Percentiles rank a stretch among this genome's conserved stretches.
Evolutionary conservation across 2,797 vertebrate species (phyloP).

Genomic region (Hemitrygon akajei): DNA sequence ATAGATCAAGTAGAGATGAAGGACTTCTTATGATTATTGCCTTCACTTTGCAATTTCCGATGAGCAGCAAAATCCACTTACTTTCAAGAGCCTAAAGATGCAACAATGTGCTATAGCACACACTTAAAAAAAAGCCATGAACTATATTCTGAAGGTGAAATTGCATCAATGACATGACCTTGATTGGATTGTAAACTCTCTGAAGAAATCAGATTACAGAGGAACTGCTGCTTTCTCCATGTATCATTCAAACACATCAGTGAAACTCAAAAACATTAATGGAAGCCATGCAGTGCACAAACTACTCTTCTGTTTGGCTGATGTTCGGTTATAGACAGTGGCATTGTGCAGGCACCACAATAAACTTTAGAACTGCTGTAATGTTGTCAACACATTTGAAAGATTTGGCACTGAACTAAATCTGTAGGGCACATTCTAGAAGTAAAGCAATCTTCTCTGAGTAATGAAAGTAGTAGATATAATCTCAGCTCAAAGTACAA

Average conservation of each 20-base stretch:
- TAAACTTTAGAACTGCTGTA: conserved; percentile 5
- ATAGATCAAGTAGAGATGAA: background rate
- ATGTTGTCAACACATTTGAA: conserved; percentile 6
- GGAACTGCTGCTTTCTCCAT: background rate
- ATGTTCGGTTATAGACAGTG: background rate
- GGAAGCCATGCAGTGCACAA: background rate
- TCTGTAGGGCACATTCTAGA: background rate
- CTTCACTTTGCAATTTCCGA: background rate
- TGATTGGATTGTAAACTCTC: conserved; percentile 5
- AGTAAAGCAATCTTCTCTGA: background rate
- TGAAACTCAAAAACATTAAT: conserved; percentile 25
- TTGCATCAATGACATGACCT: conserved; percentile 14
- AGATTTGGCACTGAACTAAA: background rate
- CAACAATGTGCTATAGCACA: background rate
- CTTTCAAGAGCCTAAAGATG: background rate
- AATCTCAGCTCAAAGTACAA: background rate
- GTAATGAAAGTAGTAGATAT: background rate
- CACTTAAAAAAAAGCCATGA: background rate
- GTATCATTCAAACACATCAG: background rate
- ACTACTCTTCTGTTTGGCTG: background rate
- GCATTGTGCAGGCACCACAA: background rate
- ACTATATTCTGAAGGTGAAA: background rate
- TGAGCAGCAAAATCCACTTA: background rate
- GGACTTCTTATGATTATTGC: background rate
- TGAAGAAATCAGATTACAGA: conserved; percentile 21